Evolutionary conservation across 2,888 invertebrate genomes (phyloP), one percentile per base, ranked within the genome.

Genomic region (Eucera pruinosa): DNA sequence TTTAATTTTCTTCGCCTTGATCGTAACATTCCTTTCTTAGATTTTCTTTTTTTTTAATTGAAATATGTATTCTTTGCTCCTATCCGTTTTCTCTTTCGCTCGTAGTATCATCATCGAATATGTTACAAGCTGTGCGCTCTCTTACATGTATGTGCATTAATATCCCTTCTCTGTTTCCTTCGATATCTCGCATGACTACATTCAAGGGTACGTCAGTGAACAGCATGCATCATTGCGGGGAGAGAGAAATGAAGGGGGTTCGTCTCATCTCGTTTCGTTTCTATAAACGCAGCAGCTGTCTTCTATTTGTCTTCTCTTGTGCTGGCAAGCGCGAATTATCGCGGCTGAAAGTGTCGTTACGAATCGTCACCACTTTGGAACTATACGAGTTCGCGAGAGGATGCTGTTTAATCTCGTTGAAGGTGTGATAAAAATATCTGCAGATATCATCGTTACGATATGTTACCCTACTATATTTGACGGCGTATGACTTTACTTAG

Each of bases 291-390:
- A 68, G 70, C 83, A 84, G 84, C 80, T 84, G 83, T 84, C 83
- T 80, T 82, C 58, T 79, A 74, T 84, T 84, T 84, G 84, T 84
- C 80, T 84, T 71, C 82, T 61, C 70, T 55, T 27, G n/a, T 18
- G 66, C 78, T 65, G 60, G 33, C 48, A 55, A 57, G 48, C 52
- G 66, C 61, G 52, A 61, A 64, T 73, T 57, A 68, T 67, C 67
- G 36, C 69, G 52, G n/a, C 55, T 30, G 57, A 54, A 41, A 54
- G 20, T 27, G 41, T 66, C 69, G 64, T 43, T 62, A 50, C 61
- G 61, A 70, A 66, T 66, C 60, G 61, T n/a, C 58, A 18, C n/a
- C 20, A 20, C 36, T 60, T 2, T 11, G 47, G 13, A 47, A 36
- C 39, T 36, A 18, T 27, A 48, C n/a, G 5, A 18, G 45, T 13